These are phyloP conservation scores for Hyperoplus immaculatus DNA, from an alignment of 2,797 vertebrate species.

Conservation along the genomic window DNA sequence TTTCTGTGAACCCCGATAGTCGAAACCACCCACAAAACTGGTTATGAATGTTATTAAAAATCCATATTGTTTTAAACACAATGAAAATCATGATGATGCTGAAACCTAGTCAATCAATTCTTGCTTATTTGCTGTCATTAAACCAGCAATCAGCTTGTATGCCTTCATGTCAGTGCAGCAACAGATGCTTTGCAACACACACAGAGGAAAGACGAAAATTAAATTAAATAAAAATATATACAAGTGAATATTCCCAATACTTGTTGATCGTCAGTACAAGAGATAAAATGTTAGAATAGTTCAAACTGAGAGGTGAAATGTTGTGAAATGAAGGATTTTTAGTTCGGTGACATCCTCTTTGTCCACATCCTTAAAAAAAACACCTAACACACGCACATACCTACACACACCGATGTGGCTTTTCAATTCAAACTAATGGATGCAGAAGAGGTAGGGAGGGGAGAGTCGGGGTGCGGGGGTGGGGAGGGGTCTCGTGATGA, in stretches of 20 bases:
- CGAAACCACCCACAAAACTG: conserved; percentile 24
- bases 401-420: conserved; percentile 42
- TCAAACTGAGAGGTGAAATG: conserved; percentile 64
- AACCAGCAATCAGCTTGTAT: conserved; percentile 77
- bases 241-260: conserved; percentile 53
- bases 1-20: conserved; percentile 22
- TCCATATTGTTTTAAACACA: conserved; percentile 25
- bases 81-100: conserved; percentile 55
- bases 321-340: conserved; percentile 44
- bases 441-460: conserved; percentile 10
- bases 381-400: conserved; percentile 13
- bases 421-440: conserved; percentile 44
- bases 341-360: conserved; percentile 44
- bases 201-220: conserved; percentile 27
- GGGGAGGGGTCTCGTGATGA: conserved; percentile 40
- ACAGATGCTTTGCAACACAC: conserved; percentile 69
- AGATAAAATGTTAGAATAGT: conserved; percentile 42
- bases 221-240: conserved; percentile 7
- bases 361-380: conserved; percentile 12
- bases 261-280: conserved; percentile 59
- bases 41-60: conserved; percentile 37
- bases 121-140: conserved; percentile 78
- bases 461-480: not conserved
- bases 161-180: conserved; percentile 84
- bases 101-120: conserved; percentile 79